Conservation (phyloP, 2,113 vertebrate genomes). For the Dicentrarchus labrax region DNA sequence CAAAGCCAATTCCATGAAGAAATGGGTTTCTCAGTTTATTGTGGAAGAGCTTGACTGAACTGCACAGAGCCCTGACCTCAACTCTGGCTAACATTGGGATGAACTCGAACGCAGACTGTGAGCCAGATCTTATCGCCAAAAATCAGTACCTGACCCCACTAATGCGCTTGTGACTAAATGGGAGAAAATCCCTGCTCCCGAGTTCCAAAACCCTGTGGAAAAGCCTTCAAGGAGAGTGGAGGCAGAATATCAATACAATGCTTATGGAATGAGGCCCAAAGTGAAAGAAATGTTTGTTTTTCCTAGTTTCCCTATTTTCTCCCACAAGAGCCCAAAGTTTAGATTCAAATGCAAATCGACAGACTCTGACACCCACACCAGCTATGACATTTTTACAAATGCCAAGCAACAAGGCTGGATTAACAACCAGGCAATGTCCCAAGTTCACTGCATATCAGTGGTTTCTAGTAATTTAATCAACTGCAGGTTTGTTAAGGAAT, state of each 20-base stretch:
- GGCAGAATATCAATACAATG: neutral
- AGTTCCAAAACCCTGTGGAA: neutral
- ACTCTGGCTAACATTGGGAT: neutral
- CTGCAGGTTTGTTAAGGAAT: too few species aligned
- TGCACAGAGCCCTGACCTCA: neutral
- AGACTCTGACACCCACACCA: neutral
- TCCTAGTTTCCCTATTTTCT: neutral
- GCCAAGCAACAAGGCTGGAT: neutral
- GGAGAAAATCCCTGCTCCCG: neutral
- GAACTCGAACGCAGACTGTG: conserved; percentile 2
- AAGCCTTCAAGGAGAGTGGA: neutral
- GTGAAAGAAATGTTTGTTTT: neutral
- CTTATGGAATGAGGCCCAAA: neutral
- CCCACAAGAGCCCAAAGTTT: neutral
- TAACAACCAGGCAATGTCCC: neutral
- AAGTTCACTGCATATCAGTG: neutral
- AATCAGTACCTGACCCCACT: neutral
- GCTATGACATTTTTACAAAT: neutral
- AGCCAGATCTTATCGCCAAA: neutral
- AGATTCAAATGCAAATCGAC: neutral
- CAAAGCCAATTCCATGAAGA: neutral
- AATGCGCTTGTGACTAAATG: neutral
- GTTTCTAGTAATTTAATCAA: neutral
- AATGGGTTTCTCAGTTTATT: neutral
- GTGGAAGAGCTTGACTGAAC: neutral